Percentiles rank a stretch among this genome's conserved stretches.
Conservation (phyloP, 1,140 invertebrate species). For the Ptiloglossa arizonensis region DNA sequence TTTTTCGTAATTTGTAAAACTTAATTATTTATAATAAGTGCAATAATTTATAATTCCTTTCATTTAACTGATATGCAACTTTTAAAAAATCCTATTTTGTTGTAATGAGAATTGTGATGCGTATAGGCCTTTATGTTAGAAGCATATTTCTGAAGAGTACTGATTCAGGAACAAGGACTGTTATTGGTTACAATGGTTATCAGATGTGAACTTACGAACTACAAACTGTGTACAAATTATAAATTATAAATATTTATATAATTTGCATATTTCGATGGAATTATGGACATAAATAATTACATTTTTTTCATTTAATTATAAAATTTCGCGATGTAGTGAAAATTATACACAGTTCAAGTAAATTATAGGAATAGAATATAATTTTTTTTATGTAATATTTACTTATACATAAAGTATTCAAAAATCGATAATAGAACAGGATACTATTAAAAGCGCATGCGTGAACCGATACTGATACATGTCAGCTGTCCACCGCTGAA, state of each 20-base stretch:
- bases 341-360: background rate
- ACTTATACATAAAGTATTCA: constrained; percentile 34
- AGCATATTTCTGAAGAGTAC: constrained; percentile 9
- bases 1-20: background rate
- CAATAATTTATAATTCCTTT: background rate
- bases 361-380: background rate
- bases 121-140: background rate
- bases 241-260: background rate
- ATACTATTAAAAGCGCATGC: constrained; percentile 65
- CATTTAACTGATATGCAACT: background rate
- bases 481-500: constrained; percentile 60
- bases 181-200: constrained; percentile 4
- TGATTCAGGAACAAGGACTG: background rate
- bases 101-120: background rate
- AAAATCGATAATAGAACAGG: constrained; percentile 67
- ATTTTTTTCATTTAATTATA: background rate
- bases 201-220: background rate
- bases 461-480: constrained; percentile 64
- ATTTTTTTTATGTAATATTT: constrained; percentile 43
- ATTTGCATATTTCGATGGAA: background rate
- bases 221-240: too few species aligned
- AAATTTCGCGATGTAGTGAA: too few species aligned
- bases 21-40: background rate
- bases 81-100: background rate
- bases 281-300: background rate